phyloP scores from a whole-genome alignment of 2,888 invertebrate species.

The Luffia ferchaultella region DNA sequence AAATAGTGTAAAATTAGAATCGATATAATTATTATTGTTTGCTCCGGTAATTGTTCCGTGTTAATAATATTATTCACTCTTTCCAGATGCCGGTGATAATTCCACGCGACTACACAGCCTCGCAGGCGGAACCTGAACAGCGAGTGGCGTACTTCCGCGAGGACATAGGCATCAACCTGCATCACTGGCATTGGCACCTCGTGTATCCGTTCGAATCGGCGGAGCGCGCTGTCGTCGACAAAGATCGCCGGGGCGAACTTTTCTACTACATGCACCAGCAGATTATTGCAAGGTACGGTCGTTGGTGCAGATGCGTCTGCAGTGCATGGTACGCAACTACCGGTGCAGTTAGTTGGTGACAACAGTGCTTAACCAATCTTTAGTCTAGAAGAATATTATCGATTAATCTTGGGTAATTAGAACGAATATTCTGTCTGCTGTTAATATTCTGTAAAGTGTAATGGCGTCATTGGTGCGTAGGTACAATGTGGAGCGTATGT shows the following conservation, averaged over 20 bases:
- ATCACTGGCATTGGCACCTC: conserved; percentile 93
- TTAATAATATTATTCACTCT: too few species aligned
- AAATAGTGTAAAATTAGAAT: too few species aligned
- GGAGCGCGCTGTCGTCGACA: conserved; percentile 65
- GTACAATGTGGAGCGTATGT: conserved; percentile 80
- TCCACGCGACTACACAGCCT: conserved; percentile 78
- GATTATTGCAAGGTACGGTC: conserved; percentile 64
- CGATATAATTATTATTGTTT: too few species aligned
- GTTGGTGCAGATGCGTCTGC: too few species aligned
- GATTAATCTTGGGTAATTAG: too few species aligned
- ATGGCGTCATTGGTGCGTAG: conserved; percentile 38
- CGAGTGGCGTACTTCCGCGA: conserved; percentile 85
- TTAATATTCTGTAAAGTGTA: too few species aligned
- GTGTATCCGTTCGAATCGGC: conserved; percentile 82
- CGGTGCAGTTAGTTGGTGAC: too few species aligned
- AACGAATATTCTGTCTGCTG: too few species aligned
- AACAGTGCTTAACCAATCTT: too few species aligned
- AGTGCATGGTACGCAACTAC: too few species aligned
- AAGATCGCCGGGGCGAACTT: conserved; percentile 80
- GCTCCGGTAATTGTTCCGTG: too few species aligned
- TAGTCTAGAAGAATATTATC: too few species aligned
- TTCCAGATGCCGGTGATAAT: conserved; percentile 71
- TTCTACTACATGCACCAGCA: conserved; percentile 85
- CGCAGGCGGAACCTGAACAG: conserved; percentile 78
- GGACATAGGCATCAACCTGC: conserved; percentile 85